Percentiles rank a stretch among this genome's conserved stretches.
phyloP scores from a whole-genome alignment of 2,888 invertebrate species.

The Acleris sparsana region DNA sequence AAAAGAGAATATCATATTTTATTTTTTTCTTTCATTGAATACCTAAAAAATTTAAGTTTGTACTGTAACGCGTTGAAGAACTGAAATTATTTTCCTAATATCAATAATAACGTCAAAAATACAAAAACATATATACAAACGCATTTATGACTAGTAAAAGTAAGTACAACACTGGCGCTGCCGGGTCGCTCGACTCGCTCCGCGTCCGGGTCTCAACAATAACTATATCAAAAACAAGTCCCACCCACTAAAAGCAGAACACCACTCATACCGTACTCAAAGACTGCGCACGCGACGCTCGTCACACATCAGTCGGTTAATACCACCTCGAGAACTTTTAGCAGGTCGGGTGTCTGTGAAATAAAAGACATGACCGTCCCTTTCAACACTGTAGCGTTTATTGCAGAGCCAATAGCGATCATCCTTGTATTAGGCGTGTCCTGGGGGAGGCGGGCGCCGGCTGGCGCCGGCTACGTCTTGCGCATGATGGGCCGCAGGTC shows the following conservation, averaged over 20 bases:
- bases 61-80: slow-evolving; percentile 54
- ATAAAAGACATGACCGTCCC: slow-evolving; percentile 43
- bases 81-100: slow-evolving; percentile 66
- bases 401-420: neutral
- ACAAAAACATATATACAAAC: slow-evolving; percentile 75
- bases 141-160: slow-evolving; percentile 79
- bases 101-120: slow-evolving; percentile 65
- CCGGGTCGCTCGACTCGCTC: slow-evolving; percentile 50
- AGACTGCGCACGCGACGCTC: slow-evolving; percentile 15
- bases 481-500: slow-evolving; percentile 74
- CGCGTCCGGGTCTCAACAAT: slow-evolving; percentile 52
- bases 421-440: neutral
- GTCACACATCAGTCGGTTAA: slow-evolving; percentile 37
- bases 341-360: slow-evolving; percentile 53
- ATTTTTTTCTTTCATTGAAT: slow-evolving; percentile 57
- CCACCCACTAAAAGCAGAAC: slow-evolving; percentile 57
- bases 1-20: slow-evolving; percentile 61
- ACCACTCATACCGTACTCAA: slow-evolving; percentile 49
- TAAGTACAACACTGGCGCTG: slow-evolving; percentile 68
- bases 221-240: slow-evolving; percentile 65
- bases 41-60: slow-evolving; percentile 60
- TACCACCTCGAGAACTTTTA: slow-evolving; percentile 47
- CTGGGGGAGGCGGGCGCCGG: neutral
- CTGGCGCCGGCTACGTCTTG: slow-evolving; percentile 58
- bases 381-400: slow-evolving; percentile 2